Evolutionary conservation across 2,888 invertebrate genomes (phyloP), one percentile per base, ranked within the genome.

Genomic region (Hermaeophaga mercurialis): DNA sequence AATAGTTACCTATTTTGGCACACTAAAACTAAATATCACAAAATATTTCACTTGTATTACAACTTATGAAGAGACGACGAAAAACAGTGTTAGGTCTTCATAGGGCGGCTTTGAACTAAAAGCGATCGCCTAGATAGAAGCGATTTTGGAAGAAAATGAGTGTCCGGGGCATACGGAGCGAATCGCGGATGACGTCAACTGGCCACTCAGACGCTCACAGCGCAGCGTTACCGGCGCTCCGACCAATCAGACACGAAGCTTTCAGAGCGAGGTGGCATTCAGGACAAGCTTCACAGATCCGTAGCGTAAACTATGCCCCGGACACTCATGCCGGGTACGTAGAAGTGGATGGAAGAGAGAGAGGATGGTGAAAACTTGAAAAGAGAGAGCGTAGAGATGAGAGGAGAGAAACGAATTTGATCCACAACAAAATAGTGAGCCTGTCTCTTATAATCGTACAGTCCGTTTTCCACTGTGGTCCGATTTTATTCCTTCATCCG

Each of bases 351-450:
- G 73, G 73, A 73, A 77, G 74, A 78, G 77, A 75, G 75, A 75
- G 76, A 75, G 75, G 76, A 78, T 72, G 76, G 78, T 76, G 78
- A 77, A 78, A 79, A 79, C 77, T 76, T 75, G 73, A 75, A 76
- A n/a, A 76, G 75, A 77, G 76, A 75, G 74, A 75, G 75, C 74
- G 77, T 76, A 77, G 75, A 76, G 75, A 78, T 78, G 76, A 78
- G 78, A 76, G 75, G 74, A 75, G 74, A 75, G 64, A 64, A 65
- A 79, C 77, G 79, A 79, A 79, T 78, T 78, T 78, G 79, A 79
- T 77, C 77, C 77, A 79, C 78, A 78, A 79, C 78, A 79, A 79
- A 79, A 78, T 78, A 77, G 78, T 78, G 75, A 77, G 75, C 76
- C 75, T 76, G 76, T 75, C 77, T 76, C 74, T 74, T 73, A 74